phyloP scores from a whole-genome alignment of 2,797 vertebrate species.

The Geotrypetes seraphini region DNA sequence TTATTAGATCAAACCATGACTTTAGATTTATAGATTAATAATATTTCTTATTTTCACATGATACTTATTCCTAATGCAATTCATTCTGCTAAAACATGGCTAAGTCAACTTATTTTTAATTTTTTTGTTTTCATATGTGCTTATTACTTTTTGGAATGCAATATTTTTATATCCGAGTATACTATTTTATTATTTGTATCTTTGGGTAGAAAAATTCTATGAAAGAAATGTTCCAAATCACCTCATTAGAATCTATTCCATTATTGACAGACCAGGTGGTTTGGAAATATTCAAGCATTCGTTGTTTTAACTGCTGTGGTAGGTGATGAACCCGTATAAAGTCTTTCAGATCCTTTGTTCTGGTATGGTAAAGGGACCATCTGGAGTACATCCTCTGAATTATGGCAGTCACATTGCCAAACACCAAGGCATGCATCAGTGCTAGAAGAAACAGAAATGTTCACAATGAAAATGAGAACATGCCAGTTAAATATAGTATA shows the following conservation, averaged over 20 bases:
- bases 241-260: constrained; percentile 68
- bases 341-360: constrained; percentile 94
- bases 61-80: no score
- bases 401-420: constrained; percentile 94
- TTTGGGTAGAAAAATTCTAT: no score
- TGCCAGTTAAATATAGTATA: background rate
- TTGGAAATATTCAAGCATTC: constrained; percentile 92
- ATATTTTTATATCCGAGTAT: no score
- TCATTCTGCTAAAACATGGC: no score
- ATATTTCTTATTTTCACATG: no score
- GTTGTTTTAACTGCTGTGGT: constrained; percentile 88
- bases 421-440: constrained; percentile 93
- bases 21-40: no score
- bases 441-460: constrained; percentile 52
- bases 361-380: constrained; percentile 94
- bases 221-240: constrained; percentile 21
- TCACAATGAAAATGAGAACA: fast-evolving
- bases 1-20: no score
- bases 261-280: constrained; percentile 70
- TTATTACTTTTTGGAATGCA: no score
- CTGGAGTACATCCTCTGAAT: constrained; percentile 97
- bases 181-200: no score
- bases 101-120: no score
- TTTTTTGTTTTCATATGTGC: no score
- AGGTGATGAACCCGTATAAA: constrained; percentile 93